Base-by-base conservation (phyloP, 2,797 vertebrate genomes). In the Rhinella marina region DNA sequence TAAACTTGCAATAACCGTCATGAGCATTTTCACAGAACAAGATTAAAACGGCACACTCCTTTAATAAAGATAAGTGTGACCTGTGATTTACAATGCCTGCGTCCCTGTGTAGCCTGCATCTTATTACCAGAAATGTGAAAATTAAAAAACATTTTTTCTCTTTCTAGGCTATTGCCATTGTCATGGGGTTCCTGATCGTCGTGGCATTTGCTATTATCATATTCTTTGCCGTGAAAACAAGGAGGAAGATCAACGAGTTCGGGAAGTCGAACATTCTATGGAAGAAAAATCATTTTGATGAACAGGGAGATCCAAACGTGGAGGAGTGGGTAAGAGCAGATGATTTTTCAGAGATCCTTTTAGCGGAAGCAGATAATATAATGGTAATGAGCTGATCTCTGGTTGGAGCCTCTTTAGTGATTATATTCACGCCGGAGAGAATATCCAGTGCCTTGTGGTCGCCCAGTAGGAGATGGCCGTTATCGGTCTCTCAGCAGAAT, bases 201-300 rank as follows among this genome's bases (percentile, higher is more conserved):
- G 68, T 89, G n/a, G 96, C 95, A 57, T 94, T 98, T 86, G 94
- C 97, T 90, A 93, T 98, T 92, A 96, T 97, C 82, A 94, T 98
- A 89, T 96, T 96, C 90, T 98, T 98, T 90, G 96, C 97, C 1
- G 93, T 97, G 90, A 97, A 95, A 92, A 97, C 96, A 0, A 95
- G 97, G 48, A 92, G 94, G 92, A 96, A 94, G 84, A 97, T 98
- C 78, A 68, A 78, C 27, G 50, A 11, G 29, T 95, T 89, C 77
- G 97, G 97, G n/a, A 97, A 98, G 91, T 93, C 92, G 68, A 97
- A 97, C 92, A 96, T 98, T 89, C 66, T 98, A 89, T 98, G 97
- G 97, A 95, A 93, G 89, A 95, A 90, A 6, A 93, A 95, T 87
- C 96, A 92, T 90, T 9, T 93, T 7, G 91, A 94, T 10, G 95